A percentile compares a stretch with the other conserved stretches of the same genome.
These are phyloP conservation scores for Agrotis exclamationis DNA, from an alignment of 2,888 invertebrate species.

Conservation along the genomic window DNA sequence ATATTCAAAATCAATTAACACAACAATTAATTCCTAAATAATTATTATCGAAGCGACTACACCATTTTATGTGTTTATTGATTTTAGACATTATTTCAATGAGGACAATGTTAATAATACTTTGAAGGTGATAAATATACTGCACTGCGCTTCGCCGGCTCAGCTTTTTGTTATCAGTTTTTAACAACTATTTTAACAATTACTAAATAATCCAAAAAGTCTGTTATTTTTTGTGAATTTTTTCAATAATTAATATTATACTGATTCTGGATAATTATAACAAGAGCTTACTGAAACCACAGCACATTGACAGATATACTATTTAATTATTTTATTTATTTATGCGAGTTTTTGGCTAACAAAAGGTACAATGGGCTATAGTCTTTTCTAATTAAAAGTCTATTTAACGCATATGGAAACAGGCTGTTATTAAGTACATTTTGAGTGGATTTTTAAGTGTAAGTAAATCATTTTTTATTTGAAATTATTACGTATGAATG, in stretches of 20 bases:
- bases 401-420: constrained; percentile 37
- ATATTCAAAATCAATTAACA: too few relatives aligned
- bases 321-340: constrained; percentile 48
- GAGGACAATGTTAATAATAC: too few relatives aligned
- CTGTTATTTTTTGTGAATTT: not conserved
- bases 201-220: too few relatives aligned
- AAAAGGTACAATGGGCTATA: constrained; percentile 37
- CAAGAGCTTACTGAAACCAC: not conserved
- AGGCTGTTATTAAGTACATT: constrained; percentile 7
- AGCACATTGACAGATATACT: not conserved
- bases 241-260: not conserved
- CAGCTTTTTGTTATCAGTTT: not conserved
- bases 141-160: too few relatives aligned
- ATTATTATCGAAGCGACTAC: too few relatives aligned
- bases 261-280: not conserved
- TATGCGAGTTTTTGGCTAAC: constrained; percentile 30
- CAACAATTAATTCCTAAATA: too few relatives aligned
- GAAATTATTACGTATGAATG: not conserved
- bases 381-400: constrained; percentile 52
- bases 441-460: constrained; percentile 1
- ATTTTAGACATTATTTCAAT: too few relatives aligned
- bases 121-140: too few relatives aligned
- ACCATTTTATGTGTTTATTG: too few relatives aligned
- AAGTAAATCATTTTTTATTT: not conserved
- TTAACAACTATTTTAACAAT: not conserved